phyloP scores from a whole-genome alignment of 1,140 invertebrate species.

The Drosophila erecta region DNA sequence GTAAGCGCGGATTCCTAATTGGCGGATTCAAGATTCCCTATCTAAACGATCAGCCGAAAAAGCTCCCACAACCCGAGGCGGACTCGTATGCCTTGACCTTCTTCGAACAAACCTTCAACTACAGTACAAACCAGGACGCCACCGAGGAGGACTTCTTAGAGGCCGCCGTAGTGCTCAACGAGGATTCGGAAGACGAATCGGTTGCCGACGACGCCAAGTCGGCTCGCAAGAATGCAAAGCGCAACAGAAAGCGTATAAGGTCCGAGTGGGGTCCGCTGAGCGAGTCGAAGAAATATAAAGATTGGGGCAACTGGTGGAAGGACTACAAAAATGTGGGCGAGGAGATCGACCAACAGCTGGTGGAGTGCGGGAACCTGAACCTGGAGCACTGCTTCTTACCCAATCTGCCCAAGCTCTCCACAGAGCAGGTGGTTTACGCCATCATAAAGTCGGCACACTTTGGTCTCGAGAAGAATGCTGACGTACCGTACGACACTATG shows the following conservation, averaged over 20 bases:
- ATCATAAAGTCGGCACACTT: conserved; percentile 60
- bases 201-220: conserved; percentile 38
- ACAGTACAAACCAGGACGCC: conserved; percentile 64
- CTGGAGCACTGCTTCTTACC: conserved; percentile 64
- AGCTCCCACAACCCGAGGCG: conserved; percentile 57
- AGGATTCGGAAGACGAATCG: conserved; percentile 24
- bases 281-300: conserved; percentile 51
- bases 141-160: conserved; percentile 57
- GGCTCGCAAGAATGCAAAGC: conserved; percentile 52
- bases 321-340: conserved; percentile 58
- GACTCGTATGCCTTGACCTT: conserved; percentile 67
- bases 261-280: conserved; percentile 45
- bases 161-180: conserved; percentile 35
- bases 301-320: conserved; percentile 61
- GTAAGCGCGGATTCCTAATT: conserved; percentile 66
- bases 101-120: conserved; percentile 64
- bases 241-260: conserved; percentile 56
- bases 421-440: conserved; percentile 59
- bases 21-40: conserved; percentile 60
- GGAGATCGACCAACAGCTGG: conserved; percentile 51
- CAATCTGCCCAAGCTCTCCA: conserved; percentile 54
- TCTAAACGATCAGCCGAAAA: conserved; percentile 45
- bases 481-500: conserved; percentile 65
- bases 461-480: conserved; percentile 55
- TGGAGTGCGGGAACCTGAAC: conserved; percentile 48